Base-by-base conservation (phyloP, 1,140 invertebrate genomes). In the Cydia amplana region DNA sequence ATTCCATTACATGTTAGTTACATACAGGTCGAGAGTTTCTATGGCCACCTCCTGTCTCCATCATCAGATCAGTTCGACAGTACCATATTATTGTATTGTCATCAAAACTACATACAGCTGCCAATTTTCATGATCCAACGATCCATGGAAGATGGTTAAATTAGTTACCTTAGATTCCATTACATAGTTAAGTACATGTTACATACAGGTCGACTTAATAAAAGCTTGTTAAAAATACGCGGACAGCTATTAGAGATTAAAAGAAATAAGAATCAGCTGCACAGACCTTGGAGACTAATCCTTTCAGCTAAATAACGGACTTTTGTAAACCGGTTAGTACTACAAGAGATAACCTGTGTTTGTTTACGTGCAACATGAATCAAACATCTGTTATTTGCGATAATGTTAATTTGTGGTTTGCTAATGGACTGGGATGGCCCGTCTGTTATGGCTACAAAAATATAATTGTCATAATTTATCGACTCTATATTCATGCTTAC, bases 191-290 rank as follows among this genome's bases (percentile, higher is more conserved):
- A n/a, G n/a, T n/a, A n/a, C n/a, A n/a, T n/a, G n/a, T n/a, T n/a
- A n/a, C n/a, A n/a, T n/a, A n/a, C n/a, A n/a, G n/a, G n/a, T n/a
- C n/a, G n/a, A n/a, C n/a, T n/a, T n/a, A n/a, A n/a, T n/a, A n/a
- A 25, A 25, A 3, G 3, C 3, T 25, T 25, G 78, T 75, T 82
- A 82, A 80, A 82, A 82, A 82, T 80, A 82, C 55, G 51, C 51
- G 46, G 14, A 49, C 46, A 49, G 46, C 72, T 20, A 12, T 49
- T 23, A 23, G 46, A 28, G 28, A 60, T 73, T 25, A 49, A 73
- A 73, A 51, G 25, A 73, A 73, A n/a, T n/a, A n/a, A n/a, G n/a
- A n/a, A n/a, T n/a, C 32, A 4, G 5, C 16, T 46, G 14, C 9
- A 23, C n/a, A 20, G 51, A 18, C 49, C n/a, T 51, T 18, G n/a